Evolutionary conservation across 2,113 vertebrate genomes (phyloP), one percentile per base, ranked within the genome.

Genomic region (Irena cyanogastra): DNA sequence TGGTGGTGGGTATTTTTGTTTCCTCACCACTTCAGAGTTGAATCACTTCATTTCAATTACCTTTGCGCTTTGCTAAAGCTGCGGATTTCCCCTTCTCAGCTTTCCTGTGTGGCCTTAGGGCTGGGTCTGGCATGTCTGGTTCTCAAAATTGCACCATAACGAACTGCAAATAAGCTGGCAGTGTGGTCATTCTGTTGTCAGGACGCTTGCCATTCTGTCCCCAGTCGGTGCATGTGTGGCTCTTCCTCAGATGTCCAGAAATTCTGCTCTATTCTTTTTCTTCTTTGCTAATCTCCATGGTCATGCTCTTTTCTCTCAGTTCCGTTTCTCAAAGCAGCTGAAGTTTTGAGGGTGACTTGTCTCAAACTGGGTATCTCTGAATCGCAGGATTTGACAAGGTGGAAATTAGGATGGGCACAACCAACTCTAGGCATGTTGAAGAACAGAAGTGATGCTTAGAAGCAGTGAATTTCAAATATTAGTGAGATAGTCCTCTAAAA

Each of bases 1-100:
- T 96, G 98, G 99, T 98, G 99, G 99, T 99, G 98, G 97, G 98
- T 98, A 98, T 98, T 95, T 95, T 90, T 97, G 83, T 85, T 97
- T 93, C 93, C 96, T 96, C 94, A 86, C 93, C 87, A 92, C 80
- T 94, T 85, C 74, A 60, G 88, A 96, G 82, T 70, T 95, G 71
- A 52, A 78, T 89, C 82, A 71, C 94, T 91, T 90, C 95, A 94
- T 95, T 94, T 93, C 60, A 22, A 26, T 82, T 87, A 77, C 95
- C 95, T 96, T 82, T 93, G 85, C 41, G 1, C 88, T 94, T 93
- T 50, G 57, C 78, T 86, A 50, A 76, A 82, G 54, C 87, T 85
- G 66, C 6, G 0, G 27, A 13, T 75, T 91, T 72, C 42, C 27
- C 56, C 41, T 81, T 88, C 69, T 88, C 69, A 57, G 27, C 74